A percentile compares a stretch with the other conserved stretches of the same genome.
Conservation (phyloP, 2,888 invertebrate genomes). For the Beris chalybata region DNA sequence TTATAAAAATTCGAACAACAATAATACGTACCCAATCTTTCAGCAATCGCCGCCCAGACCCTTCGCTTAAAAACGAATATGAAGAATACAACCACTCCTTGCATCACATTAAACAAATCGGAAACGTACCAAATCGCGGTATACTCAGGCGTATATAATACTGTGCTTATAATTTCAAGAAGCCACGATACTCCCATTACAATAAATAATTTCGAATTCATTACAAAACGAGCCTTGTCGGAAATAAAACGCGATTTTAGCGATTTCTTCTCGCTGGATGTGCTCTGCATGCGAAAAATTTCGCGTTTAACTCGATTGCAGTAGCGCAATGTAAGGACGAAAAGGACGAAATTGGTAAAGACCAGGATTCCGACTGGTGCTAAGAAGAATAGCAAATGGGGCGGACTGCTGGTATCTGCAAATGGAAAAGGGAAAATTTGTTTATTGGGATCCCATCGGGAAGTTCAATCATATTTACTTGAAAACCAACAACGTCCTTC, state of each 20-base stretch:
- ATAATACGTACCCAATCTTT: constrained; percentile 22
- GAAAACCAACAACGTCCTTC: constrained; percentile 67
- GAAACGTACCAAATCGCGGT: constrained; percentile 58
- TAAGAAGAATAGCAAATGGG: constrained; percentile 64
- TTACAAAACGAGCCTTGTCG: constrained; percentile 69
- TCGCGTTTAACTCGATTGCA: constrained; percentile 75
- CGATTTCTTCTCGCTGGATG: constrained; percentile 63
- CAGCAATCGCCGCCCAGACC: constrained; percentile 59
- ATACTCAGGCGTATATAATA: constrained; percentile 57
- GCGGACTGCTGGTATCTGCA: constrained; percentile 49
- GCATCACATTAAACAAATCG: constrained; percentile 69
- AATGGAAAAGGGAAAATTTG: constrained; percentile 37
- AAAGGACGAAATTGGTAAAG: constrained; percentile 67
- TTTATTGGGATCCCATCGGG: constrained; percentile 1
- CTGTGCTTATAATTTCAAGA: constrained; percentile 66
- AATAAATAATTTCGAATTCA: constrained; percentile 74
- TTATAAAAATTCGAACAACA: neutral
- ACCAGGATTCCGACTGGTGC: constrained; percentile 67
- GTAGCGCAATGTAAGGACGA: constrained; percentile 68
- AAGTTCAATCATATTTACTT: constrained; percentile 55
- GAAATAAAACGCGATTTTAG: constrained; percentile 65
- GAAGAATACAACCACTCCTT: constrained; percentile 73
- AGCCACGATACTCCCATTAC: constrained; percentile 80
- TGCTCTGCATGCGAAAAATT: constrained; percentile 69
- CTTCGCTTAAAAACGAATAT: constrained; percentile 72